A percentile compares a stretch with the other conserved stretches of the same genome.
phyloP scores from a whole-genome alignment of 2,888 invertebrate species.

The Rhagonycha lutea region DNA sequence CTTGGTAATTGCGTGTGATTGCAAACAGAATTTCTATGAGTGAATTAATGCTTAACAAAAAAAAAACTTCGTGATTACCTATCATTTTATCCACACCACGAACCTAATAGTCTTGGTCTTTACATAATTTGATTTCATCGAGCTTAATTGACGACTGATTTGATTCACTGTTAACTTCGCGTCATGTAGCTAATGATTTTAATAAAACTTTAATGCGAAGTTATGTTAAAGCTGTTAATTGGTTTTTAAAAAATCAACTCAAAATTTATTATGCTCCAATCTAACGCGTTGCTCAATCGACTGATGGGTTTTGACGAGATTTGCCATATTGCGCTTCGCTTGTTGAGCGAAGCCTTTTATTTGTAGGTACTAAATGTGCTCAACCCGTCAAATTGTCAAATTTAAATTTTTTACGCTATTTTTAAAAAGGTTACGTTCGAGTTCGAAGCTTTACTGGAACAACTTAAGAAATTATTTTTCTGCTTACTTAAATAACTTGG shows the following conservation, averaged over 20 bases:
- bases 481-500: neutral
- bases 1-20: constrained; percentile 20
- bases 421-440: neutral
- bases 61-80: constrained; percentile 17
- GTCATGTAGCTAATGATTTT: neutral
- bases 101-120: constrained; percentile 12
- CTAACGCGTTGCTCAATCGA: neutral
- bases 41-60: constrained; percentile 18
- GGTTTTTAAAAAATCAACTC: neutral
- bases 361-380: neutral
- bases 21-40: constrained; percentile 13
- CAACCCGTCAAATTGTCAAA: neutral
- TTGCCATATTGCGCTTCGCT: neutral
- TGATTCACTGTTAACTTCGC: neutral
- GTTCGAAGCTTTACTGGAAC: neutral
- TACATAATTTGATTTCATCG: constrained; percentile 12
- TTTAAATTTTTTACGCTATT: neutral
- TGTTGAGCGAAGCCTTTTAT: neutral
- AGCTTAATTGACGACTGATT: constrained; percentile 1
- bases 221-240: neutral
- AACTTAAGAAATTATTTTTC: neutral
- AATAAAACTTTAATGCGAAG: neutral
- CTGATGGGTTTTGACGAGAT: neutral
- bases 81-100: constrained; percentile 16
- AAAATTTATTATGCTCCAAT: neutral